Conservation (phyloP, 2,797 vertebrate genomes). For the Characodon lateralis region DNA sequence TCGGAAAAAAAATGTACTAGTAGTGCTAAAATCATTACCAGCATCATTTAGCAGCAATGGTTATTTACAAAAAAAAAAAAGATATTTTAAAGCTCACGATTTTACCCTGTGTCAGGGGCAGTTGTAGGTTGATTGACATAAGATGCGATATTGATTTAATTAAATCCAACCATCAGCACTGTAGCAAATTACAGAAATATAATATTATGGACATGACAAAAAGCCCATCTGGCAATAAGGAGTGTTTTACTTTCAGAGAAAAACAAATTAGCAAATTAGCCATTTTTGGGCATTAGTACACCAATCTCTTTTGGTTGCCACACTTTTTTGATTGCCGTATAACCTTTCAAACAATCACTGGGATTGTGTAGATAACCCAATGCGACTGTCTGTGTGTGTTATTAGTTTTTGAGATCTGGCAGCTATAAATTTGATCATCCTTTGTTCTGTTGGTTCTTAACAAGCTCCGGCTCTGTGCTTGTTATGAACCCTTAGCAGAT, state of each 20-base stretch:
- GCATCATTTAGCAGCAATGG: neutral
- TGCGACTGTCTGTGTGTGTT: neutral
- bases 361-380: neutral
- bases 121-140: too few species aligned
- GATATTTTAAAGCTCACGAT: neutral
- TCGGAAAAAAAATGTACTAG: neutral
- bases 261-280: too few species aligned
- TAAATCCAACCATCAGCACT: too few species aligned
- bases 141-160: too few species aligned
- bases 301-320: too few species aligned
- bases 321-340: too few species aligned
- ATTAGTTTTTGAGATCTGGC: conserved; percentile 25
- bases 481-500: conserved; percentile 69
- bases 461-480: conserved; percentile 47
- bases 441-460: conserved; percentile 47
- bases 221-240: neutral
- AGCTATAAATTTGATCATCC: conserved; percentile 39
- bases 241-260: too few species aligned
- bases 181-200: too few species aligned
- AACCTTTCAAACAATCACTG: too few species aligned
- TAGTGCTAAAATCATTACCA: neutral
- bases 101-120: too few species aligned
- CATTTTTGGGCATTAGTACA: too few species aligned
- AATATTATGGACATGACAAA: neutral
- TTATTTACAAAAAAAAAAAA: neutral